These are phyloP conservation scores for Oryctes rhinoceros DNA, from an alignment of 1,140 invertebrate species.

Conservation along the genomic window DNA sequence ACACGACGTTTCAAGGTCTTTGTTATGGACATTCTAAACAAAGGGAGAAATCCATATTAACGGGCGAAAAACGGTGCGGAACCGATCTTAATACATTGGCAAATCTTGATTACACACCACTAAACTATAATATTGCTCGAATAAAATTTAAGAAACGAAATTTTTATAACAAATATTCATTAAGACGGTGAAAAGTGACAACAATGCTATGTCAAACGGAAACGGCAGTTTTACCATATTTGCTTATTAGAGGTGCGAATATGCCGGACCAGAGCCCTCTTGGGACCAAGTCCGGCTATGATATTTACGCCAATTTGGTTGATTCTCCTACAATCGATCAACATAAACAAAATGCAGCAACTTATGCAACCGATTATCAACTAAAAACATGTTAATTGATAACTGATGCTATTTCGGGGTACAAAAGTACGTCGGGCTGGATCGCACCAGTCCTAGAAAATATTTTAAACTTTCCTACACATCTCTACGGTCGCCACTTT, in stretches of 20 bases:
- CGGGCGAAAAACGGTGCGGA: background rate
- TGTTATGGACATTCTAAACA: slow-evolving; percentile 47
- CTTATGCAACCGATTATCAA: too few species aligned
- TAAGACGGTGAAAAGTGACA: slow-evolving; percentile 56
- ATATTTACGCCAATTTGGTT: too few species aligned
- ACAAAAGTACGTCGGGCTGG: too few species aligned
- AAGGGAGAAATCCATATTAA: slow-evolving; percentile 42
- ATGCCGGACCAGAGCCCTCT: too few species aligned
- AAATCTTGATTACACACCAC: slow-evolving; percentile 8
- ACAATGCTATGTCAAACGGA: slow-evolving; percentile 51
- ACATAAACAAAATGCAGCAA: too few species aligned
- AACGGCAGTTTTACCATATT: slow-evolving; percentile 23
- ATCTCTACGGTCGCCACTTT: background rate
- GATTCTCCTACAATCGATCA: too few species aligned
- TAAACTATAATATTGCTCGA: slow-evolving; percentile 36
- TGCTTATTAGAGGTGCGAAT: background rate
- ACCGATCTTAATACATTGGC: background rate
- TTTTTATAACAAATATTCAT: slow-evolving; percentile 39
- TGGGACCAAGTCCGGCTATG: too few species aligned
- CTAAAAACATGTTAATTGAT: too few species aligned
- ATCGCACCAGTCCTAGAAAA: too few species aligned
- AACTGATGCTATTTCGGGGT: too few species aligned
- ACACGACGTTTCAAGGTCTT: slow-evolving; percentile 60
- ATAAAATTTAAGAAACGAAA: slow-evolving; percentile 26
- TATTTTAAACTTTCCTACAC: too few species aligned